Base-by-base conservation (phyloP, 2,113 vertebrate species). In the Lepisosteus osseus region DNA sequence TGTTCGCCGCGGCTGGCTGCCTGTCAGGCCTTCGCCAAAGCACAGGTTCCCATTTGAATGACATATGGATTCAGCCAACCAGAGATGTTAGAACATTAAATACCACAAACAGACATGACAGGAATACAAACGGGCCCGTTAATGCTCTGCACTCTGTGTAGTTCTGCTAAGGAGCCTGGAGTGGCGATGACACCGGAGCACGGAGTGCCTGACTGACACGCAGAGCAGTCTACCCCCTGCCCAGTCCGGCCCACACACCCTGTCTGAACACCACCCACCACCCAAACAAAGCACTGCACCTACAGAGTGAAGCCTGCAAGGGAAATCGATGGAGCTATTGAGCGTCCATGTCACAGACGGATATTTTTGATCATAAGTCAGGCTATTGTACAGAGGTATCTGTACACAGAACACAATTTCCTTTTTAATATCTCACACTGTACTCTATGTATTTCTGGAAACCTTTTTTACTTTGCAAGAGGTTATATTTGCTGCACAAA, bases 11-110 rank as follows among this genome's bases (percentile, higher is more conserved):
- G 84, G 88, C 86, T 90, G 88, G 88, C 78, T 77, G 90, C 82
- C 68, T 84, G 88, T 87, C 86, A 80, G 86, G 78, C 86, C 85
- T 80, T 74, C 79, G 86, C 85, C 85, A 86, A 91, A 82, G 85
- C 87, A 83, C 84, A 90, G 91, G 90, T 91, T 88, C 82, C 83
- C 72, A 86, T 94, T 77, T 91, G 92, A 95, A 85, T 95, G 95
- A 94, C 95, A 97, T 94, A 97, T 91, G 93, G 92, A 86, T 82
- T 87, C 92, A 94, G 84, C 93, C 94, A 94, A 90, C 92, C 92
- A 92, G 88, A 94, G 88, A 87, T 83, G 88, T 88, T 85, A 77
- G 80, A 92, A 82, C 86, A 85, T 89, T 89, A 88, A 94, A 87
- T 84, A 89, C 84, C 83, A 89, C 86, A 82, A 86, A 89, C 71